Base-by-base conservation (phyloP, 2,888 invertebrate genomes). In the Mamestra brassicae region DNA sequence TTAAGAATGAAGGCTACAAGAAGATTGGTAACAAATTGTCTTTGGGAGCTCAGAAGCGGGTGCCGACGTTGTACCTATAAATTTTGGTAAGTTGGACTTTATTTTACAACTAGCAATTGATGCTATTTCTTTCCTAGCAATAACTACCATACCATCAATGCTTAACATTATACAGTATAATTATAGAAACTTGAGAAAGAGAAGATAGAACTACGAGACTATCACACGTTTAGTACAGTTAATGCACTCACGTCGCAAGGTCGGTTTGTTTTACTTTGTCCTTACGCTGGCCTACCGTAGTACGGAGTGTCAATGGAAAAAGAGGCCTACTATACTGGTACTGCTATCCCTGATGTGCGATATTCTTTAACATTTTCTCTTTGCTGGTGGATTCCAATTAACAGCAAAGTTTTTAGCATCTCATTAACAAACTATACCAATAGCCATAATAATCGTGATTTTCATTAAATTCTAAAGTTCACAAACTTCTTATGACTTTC, bases 31-130 rank as follows among this genome's bases (percentile, higher is more conserved):
- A 94, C 85, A 97, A 97, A 89, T 89, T 97, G 89, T 96, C 96
- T 62, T 90, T 97, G 87, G 96, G 96, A 72, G 95, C 97, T 68
- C 97, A 97, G 90, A 97, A 97, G 89, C 94, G 97, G 91, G 96
- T 97, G 77, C 97, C 97, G 68, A 97, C 97, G 74, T 92, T 97
- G 83, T 97, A 97, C 93, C 96, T 97, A 90, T 97, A 93, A 93
- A 85, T 85, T 90, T 82, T 90, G 95, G 96, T 96, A 86, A 94
- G 96, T 92, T 75, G 61, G 36, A 47, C 1, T 55, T 47, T 63
- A 36, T n/a, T 50, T 36, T 45, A 15, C 4, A 38, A 6, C 4
- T 17, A 8, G 6, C 0, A 6, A 34, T 26, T 10, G 1, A 13
- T 36, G 7, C 42, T 0, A 45, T 55, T 70, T 0, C 1, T 45